Evolutionary conservation across 2,113 vertebrate genomes (phyloP).

Genomic region (Oryzias melastigma): DNA sequence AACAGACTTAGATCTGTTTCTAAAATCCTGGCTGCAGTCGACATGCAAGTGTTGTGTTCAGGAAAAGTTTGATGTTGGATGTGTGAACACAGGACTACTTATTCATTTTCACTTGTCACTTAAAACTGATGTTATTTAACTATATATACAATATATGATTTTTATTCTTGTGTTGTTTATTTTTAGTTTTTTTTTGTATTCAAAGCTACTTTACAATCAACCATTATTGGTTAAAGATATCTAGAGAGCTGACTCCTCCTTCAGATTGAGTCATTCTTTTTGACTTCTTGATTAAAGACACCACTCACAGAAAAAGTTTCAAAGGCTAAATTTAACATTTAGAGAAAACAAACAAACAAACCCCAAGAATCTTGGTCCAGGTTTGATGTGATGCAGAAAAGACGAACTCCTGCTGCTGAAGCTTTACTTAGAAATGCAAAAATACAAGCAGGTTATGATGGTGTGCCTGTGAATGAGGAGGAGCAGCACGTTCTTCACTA

Average conservation of each 20-base stretch:
- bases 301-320: constrained; percentile 37
- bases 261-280: constrained; percentile 17
- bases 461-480: constrained; percentile 42
- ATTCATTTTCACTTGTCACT: no score
- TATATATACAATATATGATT: no score
- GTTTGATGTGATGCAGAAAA: constrained; percentile 53
- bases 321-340: constrained; percentile 73
- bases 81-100: no score
- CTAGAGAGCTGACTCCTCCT: constrained; percentile 22
- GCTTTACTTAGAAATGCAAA: constrained; percentile 41
- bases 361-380: constrained; percentile 22
- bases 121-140: no score
- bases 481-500: constrained; percentile 31
- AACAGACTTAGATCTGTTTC: no score
- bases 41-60: no score
- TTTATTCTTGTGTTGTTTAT: no score
- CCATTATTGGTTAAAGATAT: no score
- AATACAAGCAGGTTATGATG: constrained; percentile 27
- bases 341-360: constrained; percentile 55
- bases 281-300: constrained; percentile 38
- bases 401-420: constrained; percentile 49
- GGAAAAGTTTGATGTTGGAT: no score
- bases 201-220: no score
- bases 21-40: no score
- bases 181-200: no score